Conservation (phyloP, 2,797 vertebrate genomes). For the Ceryle rudis region DNA sequence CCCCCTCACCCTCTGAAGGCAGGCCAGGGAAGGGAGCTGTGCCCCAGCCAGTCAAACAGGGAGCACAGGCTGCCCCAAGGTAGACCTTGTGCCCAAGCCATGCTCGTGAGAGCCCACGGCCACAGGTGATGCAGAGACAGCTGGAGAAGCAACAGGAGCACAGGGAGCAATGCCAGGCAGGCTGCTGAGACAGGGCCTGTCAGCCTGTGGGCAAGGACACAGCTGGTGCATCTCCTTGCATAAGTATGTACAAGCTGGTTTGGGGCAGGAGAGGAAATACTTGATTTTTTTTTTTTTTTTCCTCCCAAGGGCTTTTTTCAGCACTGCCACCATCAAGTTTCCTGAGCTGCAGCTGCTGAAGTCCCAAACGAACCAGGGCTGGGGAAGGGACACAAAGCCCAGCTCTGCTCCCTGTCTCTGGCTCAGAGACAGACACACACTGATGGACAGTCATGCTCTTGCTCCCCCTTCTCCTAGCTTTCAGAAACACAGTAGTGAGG, state of each 20-base stretch:
- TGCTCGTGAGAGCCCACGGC: too few species aligned
- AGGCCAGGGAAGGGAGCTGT: accelerated
- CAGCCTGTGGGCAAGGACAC: not conserved
- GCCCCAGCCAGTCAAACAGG: accelerated
- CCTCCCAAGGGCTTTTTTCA: not conserved
- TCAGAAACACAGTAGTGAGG: not conserved
- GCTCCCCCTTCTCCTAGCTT: not conserved
- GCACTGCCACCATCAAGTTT: not conserved
- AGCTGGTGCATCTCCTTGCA: not conserved
- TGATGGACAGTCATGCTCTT: not conserved
- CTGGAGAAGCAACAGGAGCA: too few species aligned
- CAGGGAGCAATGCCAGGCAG: not conserved
- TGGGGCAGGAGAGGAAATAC: not conserved
- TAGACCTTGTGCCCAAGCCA: too few species aligned
- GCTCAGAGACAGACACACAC: not conserved
- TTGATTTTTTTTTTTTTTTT: too few species aligned
- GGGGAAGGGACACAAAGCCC: not conserved
- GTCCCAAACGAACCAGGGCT: not conserved
- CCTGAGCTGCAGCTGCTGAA: not conserved
- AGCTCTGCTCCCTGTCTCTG: not conserved
- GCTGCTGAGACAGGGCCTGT: not conserved
- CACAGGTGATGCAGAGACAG: not conserved
- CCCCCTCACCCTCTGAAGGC: accelerated
- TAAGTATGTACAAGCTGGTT: not conserved
- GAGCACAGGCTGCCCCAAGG: accelerated